Conservation (phyloP, 2,888 invertebrate genomes). For the Calameuta filiformis region DNA sequence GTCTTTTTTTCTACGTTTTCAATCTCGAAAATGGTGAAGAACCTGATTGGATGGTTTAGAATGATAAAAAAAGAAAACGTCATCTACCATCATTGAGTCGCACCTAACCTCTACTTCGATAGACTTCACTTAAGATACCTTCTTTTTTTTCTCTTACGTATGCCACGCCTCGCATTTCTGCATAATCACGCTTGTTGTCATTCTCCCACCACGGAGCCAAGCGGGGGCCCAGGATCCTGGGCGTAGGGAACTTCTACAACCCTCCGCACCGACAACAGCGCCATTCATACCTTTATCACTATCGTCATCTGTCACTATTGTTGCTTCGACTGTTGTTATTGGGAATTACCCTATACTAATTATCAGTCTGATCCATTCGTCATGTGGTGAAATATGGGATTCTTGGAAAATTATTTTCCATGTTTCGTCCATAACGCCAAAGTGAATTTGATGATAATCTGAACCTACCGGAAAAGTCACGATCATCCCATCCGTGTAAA, state of each 20-base stretch:
- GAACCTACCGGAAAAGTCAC: not conserved
- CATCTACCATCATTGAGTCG: not conserved
- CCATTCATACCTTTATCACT: no score
- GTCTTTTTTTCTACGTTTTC: no score
- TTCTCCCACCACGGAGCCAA: conserved; percentile 27
- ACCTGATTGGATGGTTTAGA: not conserved
- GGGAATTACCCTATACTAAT: not conserved
- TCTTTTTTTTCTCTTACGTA: conserved; percentile 31
- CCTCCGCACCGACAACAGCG: not conserved
- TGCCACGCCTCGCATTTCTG: conserved; percentile 59
- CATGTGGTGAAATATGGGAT: not conserved
- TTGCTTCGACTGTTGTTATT: not conserved
- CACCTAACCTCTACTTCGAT: conserved; percentile 1
- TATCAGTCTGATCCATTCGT: not conserved
- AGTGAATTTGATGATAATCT: not conserved
- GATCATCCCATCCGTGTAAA: not conserved
- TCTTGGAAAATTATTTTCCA: not conserved
- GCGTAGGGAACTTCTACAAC: not conserved
- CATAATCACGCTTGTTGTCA: conserved; percentile 53
- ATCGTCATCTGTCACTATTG: not conserved
- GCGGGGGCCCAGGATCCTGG: not conserved
- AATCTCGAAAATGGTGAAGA: not conserved
- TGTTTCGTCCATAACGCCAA: not conserved
- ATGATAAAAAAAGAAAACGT: not conserved
- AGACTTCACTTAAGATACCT: conserved; percentile 26